Evolutionary conservation across 1,140 invertebrate genomes (phyloP), one percentile per base, ranked within the genome.

Genomic region (Eriosoma lanigerum): DNA sequence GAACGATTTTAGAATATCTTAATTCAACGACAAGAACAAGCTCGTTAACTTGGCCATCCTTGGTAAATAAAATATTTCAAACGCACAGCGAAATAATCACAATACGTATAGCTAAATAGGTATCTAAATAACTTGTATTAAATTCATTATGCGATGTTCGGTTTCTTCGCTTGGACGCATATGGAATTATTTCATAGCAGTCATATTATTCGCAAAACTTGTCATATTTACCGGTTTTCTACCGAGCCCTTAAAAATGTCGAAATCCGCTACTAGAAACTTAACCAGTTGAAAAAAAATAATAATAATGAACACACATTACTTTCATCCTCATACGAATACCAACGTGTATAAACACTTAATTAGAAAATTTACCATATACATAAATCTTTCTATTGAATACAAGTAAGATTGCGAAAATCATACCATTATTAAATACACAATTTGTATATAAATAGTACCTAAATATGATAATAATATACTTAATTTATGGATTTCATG

Each of bases 211-310:
- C n/a, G 64, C 64, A 66, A 66, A 66, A 44, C 44, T 44, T 44
- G 9, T 46, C 64, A 29, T 66, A 44, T 66, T 66, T 66, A 44
- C 64, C 64, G 32, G 64, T 66, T 66, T 44, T 44, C 64, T 66
- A n/a, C 64, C 32, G 15, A 46, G n/a, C 38, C n/a, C 32, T 66
- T 66, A 38, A 66, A 66, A 66, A 66, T 66, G 64, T 44, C 64
- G 44, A 66, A 66, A 66, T 44, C 32, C 32, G 21, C 64, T 66
- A 66, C 32, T 32, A 66, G 64, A 66, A 44, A 66, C 32, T 66
- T 44, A 44, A 66, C 64, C 64, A 32, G 64, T 44, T 21, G 2
- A 66, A 38, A 44, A 44, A 19, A n/a, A n/a, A 54, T 48, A 48
- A 48, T 38, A 38, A 38, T 4, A 38, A 15, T 8, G 10, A 48